Conservation (phyloP, 1,140 invertebrate species). For the Brachionus rubens region DNA sequence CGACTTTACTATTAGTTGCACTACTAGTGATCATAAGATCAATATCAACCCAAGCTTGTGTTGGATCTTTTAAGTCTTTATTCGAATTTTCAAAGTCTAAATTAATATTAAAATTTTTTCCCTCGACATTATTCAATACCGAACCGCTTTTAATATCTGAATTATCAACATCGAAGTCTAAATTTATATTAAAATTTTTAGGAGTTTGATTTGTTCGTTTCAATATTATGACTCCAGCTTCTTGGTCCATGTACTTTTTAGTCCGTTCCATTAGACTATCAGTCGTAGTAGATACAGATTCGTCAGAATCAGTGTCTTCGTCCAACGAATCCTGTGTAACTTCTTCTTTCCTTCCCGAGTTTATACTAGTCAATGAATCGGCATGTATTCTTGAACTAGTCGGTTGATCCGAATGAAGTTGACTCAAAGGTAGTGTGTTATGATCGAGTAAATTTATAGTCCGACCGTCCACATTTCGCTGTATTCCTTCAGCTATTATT, state of each 20-base stretch:
- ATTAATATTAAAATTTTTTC: slow-evolving; percentile 35
- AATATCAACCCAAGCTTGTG: slow-evolving; percentile 26
- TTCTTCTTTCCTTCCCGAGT: background rate
- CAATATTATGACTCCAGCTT: slow-evolving; percentile 38
- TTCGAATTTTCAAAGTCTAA: slow-evolving; percentile 43
- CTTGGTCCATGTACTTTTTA: slow-evolving; percentile 45
- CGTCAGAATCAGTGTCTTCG: background rate
- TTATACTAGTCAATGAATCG: background rate
- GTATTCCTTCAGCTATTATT: slow-evolving; percentile 33
- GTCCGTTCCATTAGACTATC: slow-evolving; percentile 37
- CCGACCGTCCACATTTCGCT: background rate
- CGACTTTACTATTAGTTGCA: slow-evolving; percentile 34
- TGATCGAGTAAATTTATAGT: background rate
- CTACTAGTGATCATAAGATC: slow-evolving; percentile 40
- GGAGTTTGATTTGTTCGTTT: background rate
- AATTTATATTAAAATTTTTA: slow-evolving; percentile 41
- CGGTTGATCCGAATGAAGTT: background rate
- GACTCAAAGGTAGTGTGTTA: background rate
- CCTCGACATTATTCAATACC: background rate
- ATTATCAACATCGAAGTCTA: slow-evolving; percentile 41
- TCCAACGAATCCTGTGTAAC: background rate
- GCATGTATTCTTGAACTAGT: background rate
- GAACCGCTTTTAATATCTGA: background rate
- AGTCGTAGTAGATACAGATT: slow-evolving; percentile 8
- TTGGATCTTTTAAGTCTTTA: background rate